phyloP scores from a whole-genome alignment of 1,140 invertebrate species.

The Sweltsa coloradensis region DNA sequence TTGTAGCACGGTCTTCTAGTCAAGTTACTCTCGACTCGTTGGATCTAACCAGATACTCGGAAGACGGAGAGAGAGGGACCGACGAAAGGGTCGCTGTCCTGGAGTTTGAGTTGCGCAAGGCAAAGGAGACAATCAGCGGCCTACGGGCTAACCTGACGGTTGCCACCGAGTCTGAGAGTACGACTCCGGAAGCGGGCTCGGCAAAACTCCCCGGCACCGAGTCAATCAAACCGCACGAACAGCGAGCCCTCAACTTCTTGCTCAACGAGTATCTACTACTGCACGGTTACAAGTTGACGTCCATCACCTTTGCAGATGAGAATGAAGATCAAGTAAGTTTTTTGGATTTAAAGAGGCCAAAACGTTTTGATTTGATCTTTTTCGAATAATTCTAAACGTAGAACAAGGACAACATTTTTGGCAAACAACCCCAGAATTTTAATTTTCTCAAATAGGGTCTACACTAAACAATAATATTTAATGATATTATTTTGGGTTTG shows the following conservation, averaged over 20 bases:
- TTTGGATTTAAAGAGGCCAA: too few species aligned
- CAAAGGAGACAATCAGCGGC: slow-evolving; percentile 73
- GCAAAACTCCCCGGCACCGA: slow-evolving; percentile 32
- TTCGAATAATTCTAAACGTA: not conserved
- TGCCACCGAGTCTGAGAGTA: slow-evolving; percentile 51
- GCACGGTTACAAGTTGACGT: slow-evolving; percentile 75
- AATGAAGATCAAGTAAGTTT: slow-evolving; percentile 65
- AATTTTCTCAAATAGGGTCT: too few species aligned
- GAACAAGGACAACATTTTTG: not conserved
- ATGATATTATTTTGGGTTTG: too few species aligned
- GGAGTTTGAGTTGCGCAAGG: slow-evolving; percentile 82
- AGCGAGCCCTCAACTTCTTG: slow-evolving; percentile 73
- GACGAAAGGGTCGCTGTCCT: slow-evolving; percentile 73
- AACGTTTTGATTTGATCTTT: slow-evolving; percentile 6
- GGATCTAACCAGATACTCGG: slow-evolving; percentile 75
- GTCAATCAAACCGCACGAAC: slow-evolving; percentile 69
- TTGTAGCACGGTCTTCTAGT: slow-evolving; percentile 68
- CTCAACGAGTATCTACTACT: slow-evolving; percentile 77
- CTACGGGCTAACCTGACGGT: slow-evolving; percentile 71
- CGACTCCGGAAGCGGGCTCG: slow-evolving; percentile 39
- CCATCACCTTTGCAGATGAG: slow-evolving; percentile 86
- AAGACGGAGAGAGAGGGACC: slow-evolving; percentile 64
- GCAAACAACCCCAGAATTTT: too few species aligned
- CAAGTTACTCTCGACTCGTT: slow-evolving; percentile 80
- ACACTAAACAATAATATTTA: too few species aligned